These are phyloP conservation scores for Antigone vipio DNA, from an alignment of 2,113 vertebrate species.

Conservation along the genomic window DNA sequence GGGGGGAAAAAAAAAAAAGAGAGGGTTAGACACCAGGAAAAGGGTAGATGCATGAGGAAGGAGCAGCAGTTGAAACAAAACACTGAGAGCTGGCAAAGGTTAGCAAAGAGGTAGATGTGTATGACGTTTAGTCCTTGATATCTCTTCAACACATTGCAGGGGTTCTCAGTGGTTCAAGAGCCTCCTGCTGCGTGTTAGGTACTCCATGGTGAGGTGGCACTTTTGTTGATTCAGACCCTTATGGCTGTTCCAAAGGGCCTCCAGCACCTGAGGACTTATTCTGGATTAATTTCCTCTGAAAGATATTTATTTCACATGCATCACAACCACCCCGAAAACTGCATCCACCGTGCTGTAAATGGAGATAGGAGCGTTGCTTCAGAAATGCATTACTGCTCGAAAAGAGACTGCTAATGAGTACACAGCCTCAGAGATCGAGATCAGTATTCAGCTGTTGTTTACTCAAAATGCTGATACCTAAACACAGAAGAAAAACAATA, in stretches of 20 bases:
- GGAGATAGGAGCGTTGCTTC: neutral
- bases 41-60: neutral
- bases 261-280: neutral
- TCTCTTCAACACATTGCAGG: neutral
- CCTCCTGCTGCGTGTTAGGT: neutral
- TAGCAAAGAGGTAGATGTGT: neutral
- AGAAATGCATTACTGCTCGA: neutral
- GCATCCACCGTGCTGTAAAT: neutral
- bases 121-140: neutral
- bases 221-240: neutral
- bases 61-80: neutral
- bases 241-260: neutral
- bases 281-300: neutral
- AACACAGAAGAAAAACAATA: neutral
- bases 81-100: neutral
- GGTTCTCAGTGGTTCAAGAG: neutral
- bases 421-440: neutral
- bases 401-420: neutral
- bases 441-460: neutral
- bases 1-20: neutral
- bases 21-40: neutral
- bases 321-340: neutral
- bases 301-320: accelerated
- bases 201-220: neutral
- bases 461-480: slow-evolving; percentile 2